Conservation (phyloP, 2,888 invertebrate genomes). For the Vanessa cardui region DNA sequence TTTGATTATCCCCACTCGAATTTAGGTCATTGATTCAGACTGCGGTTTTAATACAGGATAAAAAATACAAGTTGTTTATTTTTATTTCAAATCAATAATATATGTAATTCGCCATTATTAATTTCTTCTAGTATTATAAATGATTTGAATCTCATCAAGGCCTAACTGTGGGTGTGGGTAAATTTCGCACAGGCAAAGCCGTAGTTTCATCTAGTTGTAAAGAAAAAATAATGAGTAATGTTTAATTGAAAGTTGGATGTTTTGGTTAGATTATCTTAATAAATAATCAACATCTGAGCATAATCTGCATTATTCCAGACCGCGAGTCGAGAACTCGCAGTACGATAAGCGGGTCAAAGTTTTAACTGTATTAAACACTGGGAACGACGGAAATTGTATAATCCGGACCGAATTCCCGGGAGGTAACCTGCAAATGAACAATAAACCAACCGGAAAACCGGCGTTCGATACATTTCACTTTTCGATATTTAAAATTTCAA, state of each 20-base stretch:
- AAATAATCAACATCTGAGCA: not conserved
- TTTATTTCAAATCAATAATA: no score
- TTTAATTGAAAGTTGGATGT: not conserved
- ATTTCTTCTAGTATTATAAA: no score
- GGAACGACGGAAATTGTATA: slow-evolving; percentile 11
- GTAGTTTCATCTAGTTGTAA: no score
- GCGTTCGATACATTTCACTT: not conserved
- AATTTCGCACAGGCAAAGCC: no score
- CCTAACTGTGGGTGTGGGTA: no score
- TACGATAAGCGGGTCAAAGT: slow-evolving; percentile 16
- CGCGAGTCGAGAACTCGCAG: not conserved
- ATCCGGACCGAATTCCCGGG: slow-evolving; percentile 9
- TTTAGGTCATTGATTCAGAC: no score
- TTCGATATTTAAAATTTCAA: not conserved
- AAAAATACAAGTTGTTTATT: no score
- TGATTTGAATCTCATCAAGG: no score
- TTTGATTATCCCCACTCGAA: no score
- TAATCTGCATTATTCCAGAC: slow-evolving; percentile 6
- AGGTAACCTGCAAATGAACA: slow-evolving; percentile 20
- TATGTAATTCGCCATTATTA: no score
- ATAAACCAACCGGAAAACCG: slow-evolving; percentile 20
- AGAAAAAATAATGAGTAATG: no score
- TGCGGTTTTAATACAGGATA: no score
- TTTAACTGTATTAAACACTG: slow-evolving; percentile 17
- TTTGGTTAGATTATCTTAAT: not conserved